Percentiles rank a stretch among this genome's conserved stretches.
phyloP scores from a whole-genome alignment of 2,797 vertebrate species.

The Pyrocephalus nanus region DNA sequence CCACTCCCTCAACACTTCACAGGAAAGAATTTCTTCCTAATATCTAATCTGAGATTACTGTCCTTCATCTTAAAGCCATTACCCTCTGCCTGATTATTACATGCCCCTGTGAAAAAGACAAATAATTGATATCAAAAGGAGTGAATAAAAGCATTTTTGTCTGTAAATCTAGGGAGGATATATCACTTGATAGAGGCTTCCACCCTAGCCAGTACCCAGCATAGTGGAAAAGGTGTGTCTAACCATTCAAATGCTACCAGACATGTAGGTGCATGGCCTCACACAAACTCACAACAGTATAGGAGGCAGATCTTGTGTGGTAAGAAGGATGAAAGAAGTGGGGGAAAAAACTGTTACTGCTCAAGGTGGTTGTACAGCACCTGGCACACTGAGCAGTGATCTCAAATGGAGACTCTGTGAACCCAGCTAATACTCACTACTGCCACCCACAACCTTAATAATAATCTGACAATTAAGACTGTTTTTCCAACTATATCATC shows the following conservation, averaged over 20 bases:
- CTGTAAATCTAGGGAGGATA: not conserved
- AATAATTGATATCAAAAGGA: not conserved
- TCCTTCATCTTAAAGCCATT: not conserved
- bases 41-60: not conserved
- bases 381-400: not conserved
- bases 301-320: not conserved
- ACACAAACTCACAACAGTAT: not conserved
- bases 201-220: not conserved
- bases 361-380: not conserved
- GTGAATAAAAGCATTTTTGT: not conserved
- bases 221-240: not conserved
- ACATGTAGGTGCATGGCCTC: rapidly evolving
- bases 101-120: not conserved
- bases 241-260: not conserved
- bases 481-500: not conserved
- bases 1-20: not conserved
- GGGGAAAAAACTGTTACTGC: rapidly evolving
- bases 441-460: not conserved
- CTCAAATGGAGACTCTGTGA: not conserved
- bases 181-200: not conserved
- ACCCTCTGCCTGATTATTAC: not conserved
- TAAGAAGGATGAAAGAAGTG: not conserved
- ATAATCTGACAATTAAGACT: not conserved
- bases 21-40: not conserved
- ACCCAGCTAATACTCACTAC: not conserved